These are phyloP conservation scores for Drosophila sturtevanti DNA, from an alignment of 1,140 invertebrate genomes.

Conservation along the genomic window DNA sequence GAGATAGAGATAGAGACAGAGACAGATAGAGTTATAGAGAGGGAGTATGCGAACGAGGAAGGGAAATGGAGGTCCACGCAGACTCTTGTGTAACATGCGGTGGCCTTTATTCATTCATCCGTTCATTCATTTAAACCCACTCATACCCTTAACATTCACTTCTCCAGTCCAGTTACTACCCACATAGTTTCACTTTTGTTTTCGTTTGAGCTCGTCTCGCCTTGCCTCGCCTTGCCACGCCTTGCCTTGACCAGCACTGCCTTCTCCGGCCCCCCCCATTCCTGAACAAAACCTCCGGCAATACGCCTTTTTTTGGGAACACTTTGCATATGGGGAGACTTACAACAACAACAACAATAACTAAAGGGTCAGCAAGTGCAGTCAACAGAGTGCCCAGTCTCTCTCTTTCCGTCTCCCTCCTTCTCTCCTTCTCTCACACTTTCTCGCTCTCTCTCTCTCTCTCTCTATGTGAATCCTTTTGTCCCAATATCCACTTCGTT, in stretches of 20 bases:
- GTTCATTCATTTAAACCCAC: constrained; percentile 73
- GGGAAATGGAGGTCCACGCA: constrained; percentile 18
- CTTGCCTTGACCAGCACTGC: not conserved
- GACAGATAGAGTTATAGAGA: not conserved
- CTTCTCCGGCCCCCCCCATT: not conserved
- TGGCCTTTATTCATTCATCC: constrained; percentile 79
- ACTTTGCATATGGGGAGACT: constrained; percentile 56
- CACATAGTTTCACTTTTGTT: constrained; percentile 78
- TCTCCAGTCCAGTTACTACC: constrained; percentile 9
- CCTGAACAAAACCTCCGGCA: no score
- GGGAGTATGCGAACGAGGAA: not conserved
- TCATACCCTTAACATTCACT: not conserved
- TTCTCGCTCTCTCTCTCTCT: not conserved
- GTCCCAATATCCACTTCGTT: constrained; percentile 73
- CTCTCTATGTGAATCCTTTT: not conserved
- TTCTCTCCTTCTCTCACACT: no score
- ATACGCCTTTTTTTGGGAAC: constrained; percentile 26
- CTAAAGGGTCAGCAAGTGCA: constrained; percentile 15
- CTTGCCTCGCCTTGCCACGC: not conserved
- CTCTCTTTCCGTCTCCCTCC: not conserved
- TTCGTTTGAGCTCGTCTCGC: constrained; percentile 54
- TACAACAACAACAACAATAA: constrained; percentile 24
- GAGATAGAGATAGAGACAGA: not conserved
- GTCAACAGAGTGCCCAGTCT: constrained; percentile 1
- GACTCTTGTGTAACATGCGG: constrained; percentile 76